A percentile compares a stretch with the other conserved stretches of the same genome.
These are phyloP conservation scores for Caerostris extrusa DNA, from an alignment of 1,140 invertebrate genomes.

Conservation along the genomic window DNA sequence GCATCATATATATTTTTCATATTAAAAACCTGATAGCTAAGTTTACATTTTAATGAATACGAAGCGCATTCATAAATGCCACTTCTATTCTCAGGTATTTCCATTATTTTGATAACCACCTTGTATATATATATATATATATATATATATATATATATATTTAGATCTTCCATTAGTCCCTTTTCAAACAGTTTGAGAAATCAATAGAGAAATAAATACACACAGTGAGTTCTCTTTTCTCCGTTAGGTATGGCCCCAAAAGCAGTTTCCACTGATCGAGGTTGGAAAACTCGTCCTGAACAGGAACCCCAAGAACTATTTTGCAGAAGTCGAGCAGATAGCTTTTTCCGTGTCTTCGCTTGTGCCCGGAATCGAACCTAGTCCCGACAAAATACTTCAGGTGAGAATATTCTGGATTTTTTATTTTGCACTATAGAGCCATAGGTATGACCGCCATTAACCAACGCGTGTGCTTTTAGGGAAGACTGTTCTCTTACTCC, in stretches of 20 bases:
- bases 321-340: conserved; percentile 95
- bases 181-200: too few relatives aligned
- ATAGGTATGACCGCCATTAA: not conserved
- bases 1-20: too few relatives aligned
- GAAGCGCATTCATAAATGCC: too few relatives aligned
- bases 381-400: conserved; percentile 97
- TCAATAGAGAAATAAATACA: too few relatives aligned
- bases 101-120: too few relatives aligned
- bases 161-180: too few relatives aligned
- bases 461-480: conserved; percentile 81
- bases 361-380: conserved; percentile 93
- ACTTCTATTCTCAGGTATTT: too few relatives aligned
- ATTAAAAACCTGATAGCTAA: too few relatives aligned
- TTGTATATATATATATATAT: too few relatives aligned
- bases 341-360: conserved; percentile 96
- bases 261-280: conserved; percentile 93
- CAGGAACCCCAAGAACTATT: conserved; percentile 95
- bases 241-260: conserved; percentile 91
- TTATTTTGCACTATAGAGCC: not conserved
- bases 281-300: conserved; percentile 95
- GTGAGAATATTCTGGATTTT: conserved; percentile 78
- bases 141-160: too few relatives aligned
- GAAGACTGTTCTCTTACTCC: conserved; percentile 95
- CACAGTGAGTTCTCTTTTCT: not conserved
- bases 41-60: too few relatives aligned